These are phyloP conservation scores for Solenopsis invicta DNA, from an alignment of 1,140 invertebrate species.

Conservation along the genomic window DNA sequence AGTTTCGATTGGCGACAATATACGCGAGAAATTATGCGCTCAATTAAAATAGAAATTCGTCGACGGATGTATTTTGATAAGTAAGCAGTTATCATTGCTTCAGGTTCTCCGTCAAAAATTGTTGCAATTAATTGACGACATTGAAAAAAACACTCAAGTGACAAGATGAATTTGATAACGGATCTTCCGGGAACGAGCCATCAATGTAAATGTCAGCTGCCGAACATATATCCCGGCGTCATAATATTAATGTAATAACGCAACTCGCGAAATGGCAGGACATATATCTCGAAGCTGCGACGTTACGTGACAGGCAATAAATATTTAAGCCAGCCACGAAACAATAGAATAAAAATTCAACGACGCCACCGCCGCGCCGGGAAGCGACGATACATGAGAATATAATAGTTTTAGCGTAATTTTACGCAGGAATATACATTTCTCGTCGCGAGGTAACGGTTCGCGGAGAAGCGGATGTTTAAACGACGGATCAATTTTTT, in stretches of 20 bases:
- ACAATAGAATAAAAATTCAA: constrained; percentile 55
- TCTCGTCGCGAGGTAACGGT: background rate
- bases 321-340: constrained; percentile 38
- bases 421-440: background rate
- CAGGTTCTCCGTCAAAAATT: background rate
- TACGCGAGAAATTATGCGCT: background rate
- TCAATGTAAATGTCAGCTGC: constrained; percentile 8
- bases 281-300: constrained; percentile 17
- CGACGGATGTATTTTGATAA: background rate
- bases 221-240: constrained; percentile 17
- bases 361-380: background rate
- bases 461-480: background rate
- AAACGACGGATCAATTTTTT: constrained; percentile 31
- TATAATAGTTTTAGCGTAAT: constrained; percentile 1
- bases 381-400: background rate
- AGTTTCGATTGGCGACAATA: background rate
- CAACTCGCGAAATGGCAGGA: constrained; percentile 21
- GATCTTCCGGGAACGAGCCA: background rate
- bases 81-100: background rate
- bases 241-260: constrained; percentile 40
- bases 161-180: background rate
- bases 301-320: constrained; percentile 51
- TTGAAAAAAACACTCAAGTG: background rate
- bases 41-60: background rate
- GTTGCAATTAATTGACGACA: background rate